Percentiles rank a stretch among this genome's conserved stretches.
Evolutionary conservation across 2,797 vertebrate genomes (phyloP).

Genomic region (Spatula clypeata): DNA sequence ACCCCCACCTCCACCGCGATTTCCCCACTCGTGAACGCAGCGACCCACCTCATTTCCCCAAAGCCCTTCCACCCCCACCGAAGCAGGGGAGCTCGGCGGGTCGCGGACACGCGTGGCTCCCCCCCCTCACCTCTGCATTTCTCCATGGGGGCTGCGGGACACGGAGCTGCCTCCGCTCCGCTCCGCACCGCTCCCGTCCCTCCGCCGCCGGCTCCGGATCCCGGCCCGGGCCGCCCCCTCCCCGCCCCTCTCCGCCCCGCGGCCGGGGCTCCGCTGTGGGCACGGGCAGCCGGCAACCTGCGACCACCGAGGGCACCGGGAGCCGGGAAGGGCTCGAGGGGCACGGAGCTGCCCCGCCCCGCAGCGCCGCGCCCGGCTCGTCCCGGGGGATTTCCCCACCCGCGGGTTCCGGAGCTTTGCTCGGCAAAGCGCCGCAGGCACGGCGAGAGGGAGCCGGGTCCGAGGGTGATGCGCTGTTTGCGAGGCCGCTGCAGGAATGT

Average conservation of each 20-base stretch:
- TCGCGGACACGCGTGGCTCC: not conserved
- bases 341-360: not conserved
- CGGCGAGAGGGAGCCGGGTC: too few relatives aligned
- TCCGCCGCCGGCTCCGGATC: not conserved
- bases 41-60: not conserved
- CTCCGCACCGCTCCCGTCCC: not conserved
- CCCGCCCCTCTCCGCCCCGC: not conserved
- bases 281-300: not conserved
- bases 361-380: too few relatives aligned
- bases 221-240: not conserved
- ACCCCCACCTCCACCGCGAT: not conserved
- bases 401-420: not conserved
- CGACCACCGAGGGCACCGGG: too few relatives aligned
- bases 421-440: not conserved
- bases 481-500: not conserved
- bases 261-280: not conserved
- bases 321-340: rapidly evolving
- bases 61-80: not conserved
- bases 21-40: not conserved
- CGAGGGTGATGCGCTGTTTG: not conserved
- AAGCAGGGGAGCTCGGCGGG: not conserved
- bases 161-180: rapidly evolving
- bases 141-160: conserved; percentile 16
- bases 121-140: conserved; percentile 34
- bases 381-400: too few relatives aligned